These are phyloP conservation scores for Laothoe populi DNA, from an alignment of 2,888 invertebrate species.

Conservation along the genomic window DNA sequence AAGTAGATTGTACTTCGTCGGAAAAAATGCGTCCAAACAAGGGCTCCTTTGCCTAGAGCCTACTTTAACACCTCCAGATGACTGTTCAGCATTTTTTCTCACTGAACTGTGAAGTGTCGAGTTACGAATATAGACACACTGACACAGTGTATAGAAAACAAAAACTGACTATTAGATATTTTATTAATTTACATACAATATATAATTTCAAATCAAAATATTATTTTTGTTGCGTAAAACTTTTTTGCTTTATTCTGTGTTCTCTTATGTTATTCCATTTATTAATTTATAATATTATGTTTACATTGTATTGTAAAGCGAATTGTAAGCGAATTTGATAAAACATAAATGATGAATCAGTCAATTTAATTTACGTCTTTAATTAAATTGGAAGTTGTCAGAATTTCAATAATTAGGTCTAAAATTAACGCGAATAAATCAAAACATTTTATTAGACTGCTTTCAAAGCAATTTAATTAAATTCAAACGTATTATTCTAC, in stretches of 20 bases:
- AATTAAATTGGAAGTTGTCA: neutral
- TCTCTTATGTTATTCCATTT: no score
- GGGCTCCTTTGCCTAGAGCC: no score
- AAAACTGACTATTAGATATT: no score
- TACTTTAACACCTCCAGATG: slow-evolving; percentile 45
- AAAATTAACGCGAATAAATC: neutral
- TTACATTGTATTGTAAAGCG: neutral
- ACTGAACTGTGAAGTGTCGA: slow-evolving; percentile 40
- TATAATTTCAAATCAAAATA: no score
- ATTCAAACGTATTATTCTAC: neutral
- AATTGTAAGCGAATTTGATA: neutral
- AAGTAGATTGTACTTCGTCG: neutral
- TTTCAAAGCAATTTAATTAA: neutral
- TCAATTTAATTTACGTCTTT: neutral
- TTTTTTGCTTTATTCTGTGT: no score
- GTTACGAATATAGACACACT: slow-evolving; percentile 36
- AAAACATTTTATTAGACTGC: neutral
- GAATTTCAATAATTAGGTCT: neutral
- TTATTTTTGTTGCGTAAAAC: no score
- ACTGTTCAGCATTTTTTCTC: slow-evolving; percentile 53
- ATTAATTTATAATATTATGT: no score
- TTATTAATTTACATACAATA: no score
- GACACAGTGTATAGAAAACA: neutral
- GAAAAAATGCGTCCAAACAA: slow-evolving; percentile 37
- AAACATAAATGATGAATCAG: neutral